phyloP scores from a whole-genome alignment of 2,113 vertebrate genomes.

The Leptobrachium leishanense region DNA sequence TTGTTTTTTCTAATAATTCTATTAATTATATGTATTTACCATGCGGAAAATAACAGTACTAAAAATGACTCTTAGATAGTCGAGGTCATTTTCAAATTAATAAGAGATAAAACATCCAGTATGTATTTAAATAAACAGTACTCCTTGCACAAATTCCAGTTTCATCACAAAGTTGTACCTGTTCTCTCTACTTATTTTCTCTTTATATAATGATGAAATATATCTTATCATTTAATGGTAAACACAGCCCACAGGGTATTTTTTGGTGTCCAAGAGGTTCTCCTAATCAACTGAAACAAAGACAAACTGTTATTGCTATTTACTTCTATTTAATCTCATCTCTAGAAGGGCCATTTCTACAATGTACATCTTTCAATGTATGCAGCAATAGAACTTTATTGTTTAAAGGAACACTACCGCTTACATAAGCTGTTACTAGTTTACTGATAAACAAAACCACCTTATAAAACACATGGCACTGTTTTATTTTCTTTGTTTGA shows the following conservation, averaged over 20 bases:
- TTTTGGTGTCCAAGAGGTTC: not conserved
- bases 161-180: not conserved
- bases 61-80: conserved; percentile 14
- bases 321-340: conserved; percentile 1
- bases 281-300: conserved; percentile 21
- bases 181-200: conserved; percentile 5
- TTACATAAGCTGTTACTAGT: no score
- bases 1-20: no score
- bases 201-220: conserved; percentile 27
- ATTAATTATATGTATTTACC: no score
- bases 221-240: conserved; percentile 43
- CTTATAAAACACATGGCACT: no score
- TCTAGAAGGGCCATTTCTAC: not conserved
- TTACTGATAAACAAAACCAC: no score
- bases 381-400: no score
- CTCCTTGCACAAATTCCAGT: conserved; percentile 17
- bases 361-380: no score
- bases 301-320: conserved; percentile 11
- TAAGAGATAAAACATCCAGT: conserved; percentile 1
- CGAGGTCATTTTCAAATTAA: conserved; percentile 26
- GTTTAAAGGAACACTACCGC: no score
- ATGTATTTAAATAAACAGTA: conserved; percentile 1
- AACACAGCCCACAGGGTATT: conserved; percentile 5
- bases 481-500: no score
- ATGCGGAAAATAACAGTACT: not conserved